phyloP scores from a whole-genome alignment of 2,888 invertebrate species.

The Ophonus ardosiacus region DNA sequence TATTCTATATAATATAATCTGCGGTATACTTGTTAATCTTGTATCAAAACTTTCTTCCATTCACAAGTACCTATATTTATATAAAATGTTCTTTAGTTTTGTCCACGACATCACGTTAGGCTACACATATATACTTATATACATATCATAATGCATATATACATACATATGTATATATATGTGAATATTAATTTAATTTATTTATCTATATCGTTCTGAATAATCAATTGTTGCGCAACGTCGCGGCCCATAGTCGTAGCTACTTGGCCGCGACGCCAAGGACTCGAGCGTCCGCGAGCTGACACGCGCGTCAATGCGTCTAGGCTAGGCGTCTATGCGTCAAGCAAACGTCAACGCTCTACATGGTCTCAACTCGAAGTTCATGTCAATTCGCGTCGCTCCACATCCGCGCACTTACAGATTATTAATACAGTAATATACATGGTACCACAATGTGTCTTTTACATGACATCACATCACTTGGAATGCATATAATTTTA shows the following conservation, averaged over 20 bases:
- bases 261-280: slow-evolving; percentile 35
- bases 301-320: slow-evolving; percentile 29
- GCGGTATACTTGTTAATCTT: slow-evolving; percentile 74
- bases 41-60: slow-evolving; percentile 75
- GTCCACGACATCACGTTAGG: slow-evolving; percentile 74
- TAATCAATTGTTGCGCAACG: slow-evolving; percentile 51
- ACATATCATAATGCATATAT: slow-evolving; percentile 67
- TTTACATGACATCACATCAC: slow-evolving; percentile 70
- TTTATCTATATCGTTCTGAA: slow-evolving; percentile 62
- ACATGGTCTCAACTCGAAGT: no score
- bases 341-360: background rate
- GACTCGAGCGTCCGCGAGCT: slow-evolving; percentile 12
- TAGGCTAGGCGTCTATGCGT: no score
- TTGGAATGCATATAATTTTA: slow-evolving; percentile 69
- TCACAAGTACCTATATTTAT: slow-evolving; percentile 71
- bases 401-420: slow-evolving; percentile 52
- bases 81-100: slow-evolving; percentile 73
- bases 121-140: slow-evolving; percentile 69
- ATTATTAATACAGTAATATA: slow-evolving; percentile 62
- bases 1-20: slow-evolving; percentile 68
- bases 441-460: slow-evolving; percentile 63
- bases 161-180: slow-evolving; percentile 66
- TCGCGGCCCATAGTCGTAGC: slow-evolving; percentile 43
- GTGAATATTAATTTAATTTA: slow-evolving; percentile 47
- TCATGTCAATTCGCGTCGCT: slow-evolving; percentile 29